phyloP scores from a whole-genome alignment of 64 coral and sea anemone genomes.

The Montipora cactus region DNA sequence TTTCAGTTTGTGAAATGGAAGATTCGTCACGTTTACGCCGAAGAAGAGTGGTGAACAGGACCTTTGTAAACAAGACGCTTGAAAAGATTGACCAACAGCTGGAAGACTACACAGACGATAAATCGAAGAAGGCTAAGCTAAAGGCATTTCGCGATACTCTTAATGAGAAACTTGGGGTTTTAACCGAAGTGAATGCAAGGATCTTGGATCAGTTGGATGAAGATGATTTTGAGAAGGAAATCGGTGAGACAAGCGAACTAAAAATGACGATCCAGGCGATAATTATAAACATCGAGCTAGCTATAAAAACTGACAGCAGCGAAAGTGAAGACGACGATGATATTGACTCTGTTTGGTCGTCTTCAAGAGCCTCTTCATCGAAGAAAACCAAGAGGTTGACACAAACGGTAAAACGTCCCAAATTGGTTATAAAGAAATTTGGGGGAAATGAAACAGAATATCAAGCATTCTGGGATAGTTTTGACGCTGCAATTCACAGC shows the following conservation, averaged over 20 bases:
- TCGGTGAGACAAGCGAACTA: background rate
- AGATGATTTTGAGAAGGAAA: background rate
- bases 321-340: background rate
- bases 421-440: constrained; percentile 52
- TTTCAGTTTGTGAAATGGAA: too few relatives aligned
- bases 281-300: too few relatives aligned
- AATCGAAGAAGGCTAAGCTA: background rate
- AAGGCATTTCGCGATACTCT: background rate
- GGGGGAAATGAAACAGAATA: constrained; percentile 42
- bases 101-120: too few relatives aligned
- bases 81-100: too few relatives aligned
- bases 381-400: background rate
- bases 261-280: too few relatives aligned
- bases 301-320: too few relatives aligned
- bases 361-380: too few relatives aligned
- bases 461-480: constrained; percentile 41
- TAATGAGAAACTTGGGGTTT: background rate
- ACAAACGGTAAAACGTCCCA: background rate
- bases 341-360: background rate
- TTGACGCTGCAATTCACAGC: constrained; percentile 29
- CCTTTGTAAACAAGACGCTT: too few relatives aligned
- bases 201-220: background rate
- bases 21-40: too few relatives aligned
- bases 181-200: background rate
- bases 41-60: too few relatives aligned